A percentile compares a stretch with the other conserved stretches of the same genome.
Evolutionary conservation across 92 coral and sea anemone species (phyloP).

Genomic region (Epizoanthus illoricatus): DNA sequence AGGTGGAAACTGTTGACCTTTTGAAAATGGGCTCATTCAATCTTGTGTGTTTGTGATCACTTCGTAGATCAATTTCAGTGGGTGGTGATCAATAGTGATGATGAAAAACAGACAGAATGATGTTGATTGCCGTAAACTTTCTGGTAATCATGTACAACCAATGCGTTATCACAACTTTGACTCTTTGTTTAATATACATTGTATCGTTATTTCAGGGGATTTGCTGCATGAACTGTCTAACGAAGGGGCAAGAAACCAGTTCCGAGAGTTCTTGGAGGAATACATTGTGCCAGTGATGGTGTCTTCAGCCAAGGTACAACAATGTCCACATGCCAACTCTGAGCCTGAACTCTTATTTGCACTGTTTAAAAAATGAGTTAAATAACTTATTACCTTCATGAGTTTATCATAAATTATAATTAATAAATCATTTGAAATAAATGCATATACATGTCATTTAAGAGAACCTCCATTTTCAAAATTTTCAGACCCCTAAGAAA

Average conservation of each 20-base stretch:
- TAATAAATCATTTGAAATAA: too few species aligned
- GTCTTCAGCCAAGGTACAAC: slow-evolving; percentile 85
- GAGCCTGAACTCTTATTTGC: too few species aligned
- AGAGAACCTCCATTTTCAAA: too few species aligned
- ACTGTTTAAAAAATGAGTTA: neutral
- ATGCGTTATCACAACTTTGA: neutral
- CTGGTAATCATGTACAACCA: neutral
- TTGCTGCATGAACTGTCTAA: slow-evolving; percentile 93
- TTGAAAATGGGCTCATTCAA: too few species aligned
- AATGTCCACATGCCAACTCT: neutral
- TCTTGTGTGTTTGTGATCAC: too few species aligned
- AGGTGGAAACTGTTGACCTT: too few species aligned
- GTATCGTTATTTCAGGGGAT: slow-evolving; percentile 63
- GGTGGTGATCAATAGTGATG: neutral
- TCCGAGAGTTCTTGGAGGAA: slow-evolving; percentile 81
- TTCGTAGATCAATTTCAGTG: too few species aligned
- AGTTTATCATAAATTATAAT: too few species aligned
- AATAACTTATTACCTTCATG: neutral
- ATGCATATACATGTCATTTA: too few species aligned
- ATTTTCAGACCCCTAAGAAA: too few species aligned
- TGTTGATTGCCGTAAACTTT: neutral
- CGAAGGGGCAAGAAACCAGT: slow-evolving; percentile 97
- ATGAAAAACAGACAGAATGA: neutral
- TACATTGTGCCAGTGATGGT: slow-evolving; percentile 93
- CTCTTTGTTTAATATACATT: neutral